These are phyloP conservation scores for Clupea harengus DNA, from an alignment of 2,113 vertebrate species.

Conservation along the genomic window DNA sequence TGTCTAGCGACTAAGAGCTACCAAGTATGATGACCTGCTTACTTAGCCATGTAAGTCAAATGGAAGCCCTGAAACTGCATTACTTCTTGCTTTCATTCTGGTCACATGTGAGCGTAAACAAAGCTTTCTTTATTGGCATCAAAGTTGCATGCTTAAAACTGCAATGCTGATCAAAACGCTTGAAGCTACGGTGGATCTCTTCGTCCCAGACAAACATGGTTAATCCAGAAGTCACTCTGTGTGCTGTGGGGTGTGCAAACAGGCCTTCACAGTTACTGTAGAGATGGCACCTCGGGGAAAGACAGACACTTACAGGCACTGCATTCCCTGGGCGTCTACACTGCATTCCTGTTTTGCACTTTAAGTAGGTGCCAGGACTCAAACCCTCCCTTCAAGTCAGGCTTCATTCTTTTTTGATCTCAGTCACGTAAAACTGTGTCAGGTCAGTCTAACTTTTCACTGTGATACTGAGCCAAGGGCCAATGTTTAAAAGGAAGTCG, in stretches of 20 bases:
- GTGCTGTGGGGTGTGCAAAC: not conserved
- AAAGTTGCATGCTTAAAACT: not conserved
- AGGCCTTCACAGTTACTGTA: not conserved
- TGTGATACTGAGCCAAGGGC: not conserved
- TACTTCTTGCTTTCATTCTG: not conserved
- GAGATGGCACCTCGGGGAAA: conserved; percentile 19
- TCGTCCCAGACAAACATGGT: not conserved
- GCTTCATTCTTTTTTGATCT: conserved; percentile 50
- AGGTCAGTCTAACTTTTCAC: not conserved
- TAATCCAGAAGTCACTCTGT: not conserved
- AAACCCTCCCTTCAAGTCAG: conserved; percentile 17
- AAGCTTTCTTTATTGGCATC: not conserved
- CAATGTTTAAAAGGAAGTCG: not conserved
- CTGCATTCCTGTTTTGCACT: conserved; percentile 47
- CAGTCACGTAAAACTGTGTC: not conserved
- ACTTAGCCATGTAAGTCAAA: too few relatives aligned
- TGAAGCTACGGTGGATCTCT: not conserved
- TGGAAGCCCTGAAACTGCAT: not conserved
- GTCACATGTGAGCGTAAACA: not conserved
- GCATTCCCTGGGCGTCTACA: conserved; percentile 52
- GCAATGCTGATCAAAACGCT: not conserved
- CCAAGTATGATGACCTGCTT: too few relatives aligned
- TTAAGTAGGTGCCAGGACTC: conserved; percentile 35
- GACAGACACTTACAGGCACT: conserved; percentile 50
- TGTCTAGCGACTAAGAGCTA: not conserved